phyloP scores from a whole-genome alignment of 2,113 vertebrate genomes.

The Fregata magnificens region DNA sequence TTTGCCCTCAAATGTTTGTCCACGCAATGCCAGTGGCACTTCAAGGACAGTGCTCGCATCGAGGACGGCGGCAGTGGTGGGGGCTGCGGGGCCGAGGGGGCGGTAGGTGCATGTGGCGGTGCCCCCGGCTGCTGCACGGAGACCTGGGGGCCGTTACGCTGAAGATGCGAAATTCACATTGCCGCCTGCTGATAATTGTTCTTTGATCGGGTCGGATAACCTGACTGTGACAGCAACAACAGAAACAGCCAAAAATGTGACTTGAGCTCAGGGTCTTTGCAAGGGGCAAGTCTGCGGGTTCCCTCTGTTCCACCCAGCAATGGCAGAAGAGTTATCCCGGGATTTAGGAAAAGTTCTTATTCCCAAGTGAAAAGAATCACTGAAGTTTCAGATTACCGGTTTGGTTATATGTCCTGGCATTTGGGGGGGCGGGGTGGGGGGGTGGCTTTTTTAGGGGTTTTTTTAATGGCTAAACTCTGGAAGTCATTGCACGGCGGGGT shows the following conservation, averaged over 20 bases:
- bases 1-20: background rate
- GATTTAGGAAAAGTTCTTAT: background rate
- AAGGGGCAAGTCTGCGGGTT: background rate
- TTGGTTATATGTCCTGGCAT: background rate
- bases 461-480: no score
- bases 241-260: background rate
- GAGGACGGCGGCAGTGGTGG: background rate
- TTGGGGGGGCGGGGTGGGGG: no score
- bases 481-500: background rate
- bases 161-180: background rate
- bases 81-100: background rate
- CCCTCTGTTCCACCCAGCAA: no score
- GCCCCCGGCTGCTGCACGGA: background rate
- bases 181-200: background rate
- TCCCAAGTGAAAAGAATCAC: background rate
- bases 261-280: background rate
- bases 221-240: background rate
- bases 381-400: no score
- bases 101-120: background rate
- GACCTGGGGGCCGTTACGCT: background rate
- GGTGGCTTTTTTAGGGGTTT: no score
- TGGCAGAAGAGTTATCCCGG: background rate
- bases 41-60: accelerated
- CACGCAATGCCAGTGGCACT: background rate
- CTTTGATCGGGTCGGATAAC: background rate